Base-by-base conservation (phyloP, 2,888 invertebrate genomes). In the Acrocera orbiculus region DNA sequence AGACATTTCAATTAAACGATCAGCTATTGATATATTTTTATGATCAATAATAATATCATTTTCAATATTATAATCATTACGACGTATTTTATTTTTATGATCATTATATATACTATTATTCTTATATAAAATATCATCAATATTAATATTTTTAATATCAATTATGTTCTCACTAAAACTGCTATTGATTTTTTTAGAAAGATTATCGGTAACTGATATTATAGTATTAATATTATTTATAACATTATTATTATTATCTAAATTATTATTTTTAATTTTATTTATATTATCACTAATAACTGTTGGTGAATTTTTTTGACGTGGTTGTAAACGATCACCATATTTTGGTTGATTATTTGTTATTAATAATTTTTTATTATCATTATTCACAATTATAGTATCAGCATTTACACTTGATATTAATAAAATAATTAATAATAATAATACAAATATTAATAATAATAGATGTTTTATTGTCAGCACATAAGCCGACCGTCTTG, bases 1-100 rank as follows among this genome's bases (percentile, higher is more conserved):
- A 58, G 79, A 82, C 71, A 85, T 74, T 59, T 82, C 81, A 29
- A 77, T 48, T 41, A 58, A 61, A 16, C 73, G 70, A 40, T 58
- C 60, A 2, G 60, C 60, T 40, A 57, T 58, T 22, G 56, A 56
- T 9, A 52, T 42, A 31, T 52, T 55, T 8, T 19, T 8, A 33
- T 36, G 13, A 17, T 40, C 40, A 14, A 34, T 16, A 28, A 30
- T 33, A 30, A 36, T 25, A 32, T 25, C 16, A 35, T 33, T 31
- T 22, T 35, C 31, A 16, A 34, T 30, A 19, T 31, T 24, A 23
- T 29, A 29, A 23, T 37, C 38, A 20, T 35, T 28, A 22, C 35
- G 37, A 11, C 35, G 35, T 27, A 33, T 23, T 22, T 24, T n/a
- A 14, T 37, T 22, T 10, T 22, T 4, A 8, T 30, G 17, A 10